Evolutionary conservation across 2,797 vertebrate genomes (phyloP), one percentile per base, ranked within the genome.

Genomic region (Menidia menidia): DNA sequence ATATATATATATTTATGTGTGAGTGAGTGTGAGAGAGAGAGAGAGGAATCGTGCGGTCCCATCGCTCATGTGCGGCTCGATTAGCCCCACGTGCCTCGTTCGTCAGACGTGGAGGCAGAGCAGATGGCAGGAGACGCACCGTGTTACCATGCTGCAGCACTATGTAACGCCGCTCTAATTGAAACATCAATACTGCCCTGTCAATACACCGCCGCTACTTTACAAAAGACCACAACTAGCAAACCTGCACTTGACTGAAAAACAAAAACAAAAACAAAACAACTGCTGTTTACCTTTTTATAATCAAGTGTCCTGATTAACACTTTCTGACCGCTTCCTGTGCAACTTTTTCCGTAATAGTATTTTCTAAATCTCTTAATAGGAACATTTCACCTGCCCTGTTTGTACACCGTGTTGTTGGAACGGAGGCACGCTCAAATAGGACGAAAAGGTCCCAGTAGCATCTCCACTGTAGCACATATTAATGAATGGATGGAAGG

Each of bases 11-110:
- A 16, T 71, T 70, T 63, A 63, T 60, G 48, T 50, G 57, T 48
- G 78, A 54, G 81, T 47, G 65, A 2, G 35, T 6, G 35, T 6
- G 35, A 39, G 35, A 39, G 35, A 39, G 35, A 39, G 75, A 44
- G 80, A 7, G 76, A 75, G 66, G 77, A 81, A 88, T 86, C 88
- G 89, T 64, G 32, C 16, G 51, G 75, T 89, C 90, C 90, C 92
- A 93, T 93, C 85, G 89, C 90, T 94, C 92, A 93, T 93, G 89
- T 92, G 90, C 80, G 78, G 92, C 92, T 94, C 90, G 85, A 94
- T 93, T 94, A 93, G 92, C 88, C 92, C 91, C 93, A 91, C 86
- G 92, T 91, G 92, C 85, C 91, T 94, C 90, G 84, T 94, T 92
- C 89, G 86, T 94, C 92, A 93, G 89, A 90, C 89, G 85, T 83